phyloP scores from a whole-genome alignment of 2,888 invertebrate genomes.

The Sphaerophoria taeniata region DNA sequence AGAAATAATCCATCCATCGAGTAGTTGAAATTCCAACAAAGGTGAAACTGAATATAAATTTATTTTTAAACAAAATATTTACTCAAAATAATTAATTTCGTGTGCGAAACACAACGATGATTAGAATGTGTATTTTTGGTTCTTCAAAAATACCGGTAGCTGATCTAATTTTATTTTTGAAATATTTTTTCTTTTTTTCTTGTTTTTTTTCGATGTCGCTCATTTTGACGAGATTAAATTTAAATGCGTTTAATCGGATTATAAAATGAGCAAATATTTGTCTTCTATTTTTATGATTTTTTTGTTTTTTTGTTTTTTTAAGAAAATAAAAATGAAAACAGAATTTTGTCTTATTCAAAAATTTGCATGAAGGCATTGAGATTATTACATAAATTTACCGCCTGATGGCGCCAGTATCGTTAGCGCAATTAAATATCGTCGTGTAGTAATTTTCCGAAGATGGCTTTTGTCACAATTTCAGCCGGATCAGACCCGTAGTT shows the following conservation, averaged over 20 bases:
- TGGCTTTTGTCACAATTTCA: too few relatives aligned
- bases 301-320: not conserved
- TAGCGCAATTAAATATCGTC: too few relatives aligned
- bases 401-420: too few relatives aligned
- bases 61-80: conserved; percentile 40
- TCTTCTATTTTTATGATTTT: not conserved
- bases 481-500: too few relatives aligned
- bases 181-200: conserved; percentile 21
- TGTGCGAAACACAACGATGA: conserved; percentile 11
- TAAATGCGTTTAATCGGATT: not conserved
- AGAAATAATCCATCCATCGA: conserved; percentile 6
- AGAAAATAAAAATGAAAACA: too few relatives aligned
- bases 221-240: conserved; percentile 20
- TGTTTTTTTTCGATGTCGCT: conserved; percentile 16
- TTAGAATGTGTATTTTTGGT: conserved; percentile 58
- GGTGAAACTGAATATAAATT: not conserved
- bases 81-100: conserved; percentile 2
- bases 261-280: not conserved
- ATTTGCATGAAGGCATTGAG: too few relatives aligned
- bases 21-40: conserved; percentile 10
- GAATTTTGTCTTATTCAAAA: too few relatives aligned
- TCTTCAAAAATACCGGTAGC: conserved; percentile 46
- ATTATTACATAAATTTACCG: too few relatives aligned
- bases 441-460: too few relatives aligned
- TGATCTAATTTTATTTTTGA: conserved; percentile 41